Conservation (phyloP, 2,888 invertebrate species). For the Palloptera scutellata region DNA sequence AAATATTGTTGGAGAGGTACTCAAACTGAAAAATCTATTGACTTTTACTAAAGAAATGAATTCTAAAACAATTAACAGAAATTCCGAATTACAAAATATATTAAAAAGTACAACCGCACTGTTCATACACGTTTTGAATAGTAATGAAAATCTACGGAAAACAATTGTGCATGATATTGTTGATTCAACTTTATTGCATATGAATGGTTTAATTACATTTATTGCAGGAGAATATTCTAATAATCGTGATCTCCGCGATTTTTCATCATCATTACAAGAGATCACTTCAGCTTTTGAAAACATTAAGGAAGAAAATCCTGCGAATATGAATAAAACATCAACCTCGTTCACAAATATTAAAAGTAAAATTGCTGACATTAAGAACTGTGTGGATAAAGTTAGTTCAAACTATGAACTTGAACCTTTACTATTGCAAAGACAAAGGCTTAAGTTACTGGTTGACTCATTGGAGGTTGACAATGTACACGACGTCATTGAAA, state of each 20-base stretch:
- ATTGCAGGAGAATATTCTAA: slow-evolving; percentile 28
- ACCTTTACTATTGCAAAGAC: not conserved
- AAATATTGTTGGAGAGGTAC: slow-evolving; percentile 44
- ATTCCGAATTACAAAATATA: slow-evolving; percentile 25
- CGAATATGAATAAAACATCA: slow-evolving; percentile 26
- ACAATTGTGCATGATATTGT: slow-evolving; percentile 45
- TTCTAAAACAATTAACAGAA: slow-evolving; percentile 3
- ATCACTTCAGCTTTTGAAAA: slow-evolving; percentile 25
- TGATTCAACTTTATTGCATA: slow-evolving; percentile 40
- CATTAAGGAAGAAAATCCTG: slow-evolving; percentile 34
- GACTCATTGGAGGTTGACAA: slow-evolving; percentile 22
- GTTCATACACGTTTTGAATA: slow-evolving; percentile 42
- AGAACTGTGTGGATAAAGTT: not conserved
- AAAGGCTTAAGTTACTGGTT: slow-evolving; percentile 1
- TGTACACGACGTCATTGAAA: slow-evolving; percentile 38
- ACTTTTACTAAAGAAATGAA: slow-evolving; percentile 33
- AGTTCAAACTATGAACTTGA: not conserved
- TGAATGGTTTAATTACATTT: slow-evolving; percentile 37
- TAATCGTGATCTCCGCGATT: slow-evolving; percentile 22
- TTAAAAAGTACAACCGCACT: slow-evolving; percentile 37
- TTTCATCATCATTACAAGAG: slow-evolving; percentile 25
- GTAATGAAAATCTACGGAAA: slow-evolving; percentile 43
- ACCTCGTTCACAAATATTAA: slow-evolving; percentile 25
- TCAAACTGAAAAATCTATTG: slow-evolving; percentile 48
- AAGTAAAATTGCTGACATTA: slow-evolving; percentile 5